These are phyloP conservation scores for Aradus depressus DNA, from an alignment of 2,888 invertebrate species.

Conservation along the genomic window DNA sequence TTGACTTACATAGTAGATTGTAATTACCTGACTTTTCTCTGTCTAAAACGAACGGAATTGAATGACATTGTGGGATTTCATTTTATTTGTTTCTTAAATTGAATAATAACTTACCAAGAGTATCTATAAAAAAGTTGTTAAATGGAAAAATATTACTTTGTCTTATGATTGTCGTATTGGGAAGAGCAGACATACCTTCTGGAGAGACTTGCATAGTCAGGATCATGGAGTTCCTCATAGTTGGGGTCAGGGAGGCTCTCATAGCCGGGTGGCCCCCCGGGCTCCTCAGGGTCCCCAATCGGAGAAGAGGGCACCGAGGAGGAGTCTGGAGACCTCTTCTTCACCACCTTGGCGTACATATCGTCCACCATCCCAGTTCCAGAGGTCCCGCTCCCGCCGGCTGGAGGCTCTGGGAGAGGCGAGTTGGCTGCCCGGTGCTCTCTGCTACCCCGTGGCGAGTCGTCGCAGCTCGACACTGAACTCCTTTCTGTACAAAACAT, in stretches of 20 bases:
- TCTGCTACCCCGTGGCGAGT: slow-evolving; percentile 79
- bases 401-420: slow-evolving; percentile 70
- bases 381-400: too few relatives aligned
- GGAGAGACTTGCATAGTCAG: slow-evolving; percentile 32
- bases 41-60: too few relatives aligned
- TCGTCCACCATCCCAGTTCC: slow-evolving; percentile 57
- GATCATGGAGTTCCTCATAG: slow-evolving; percentile 57
- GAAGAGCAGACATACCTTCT: slow-evolving; percentile 19
- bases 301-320: slow-evolving; percentile 24
- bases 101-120: too few relatives aligned
- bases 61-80: too few relatives aligned
- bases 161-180: too few relatives aligned
- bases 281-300: slow-evolving; percentile 40
- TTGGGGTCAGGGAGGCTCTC: slow-evolving; percentile 51
- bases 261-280: slow-evolving; percentile 38
- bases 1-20: too few relatives aligned
- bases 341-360: slow-evolving; percentile 80
- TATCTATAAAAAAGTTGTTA: too few relatives aligned
- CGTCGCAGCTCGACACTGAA: slow-evolving; percentile 57
- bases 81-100: too few relatives aligned
- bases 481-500: slow-evolving; percentile 48
- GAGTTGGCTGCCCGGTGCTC: slow-evolving; percentile 85
- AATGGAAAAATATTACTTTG: too few relatives aligned
- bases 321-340: slow-evolving; percentile 40
- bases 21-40: too few relatives aligned